These are phyloP conservation scores for Hylomyscus alleni DNA, from an alignment of 2,797 vertebrate species.

Conservation along the genomic window DNA sequence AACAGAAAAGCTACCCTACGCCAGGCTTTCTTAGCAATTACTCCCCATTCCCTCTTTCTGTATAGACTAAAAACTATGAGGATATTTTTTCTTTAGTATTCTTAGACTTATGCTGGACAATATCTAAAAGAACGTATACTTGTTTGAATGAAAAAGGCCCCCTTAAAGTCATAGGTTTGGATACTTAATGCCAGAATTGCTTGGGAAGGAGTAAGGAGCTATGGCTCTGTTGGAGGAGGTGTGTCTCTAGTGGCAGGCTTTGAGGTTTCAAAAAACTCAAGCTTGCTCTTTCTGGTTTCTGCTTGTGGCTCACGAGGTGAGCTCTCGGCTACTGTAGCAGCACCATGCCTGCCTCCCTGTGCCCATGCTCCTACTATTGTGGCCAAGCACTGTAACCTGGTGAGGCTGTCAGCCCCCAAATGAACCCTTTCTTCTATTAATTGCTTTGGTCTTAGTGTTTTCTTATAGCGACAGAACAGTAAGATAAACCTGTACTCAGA, in stretches of 20 bases:
- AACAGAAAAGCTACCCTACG: not conserved
- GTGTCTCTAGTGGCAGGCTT: not conserved
- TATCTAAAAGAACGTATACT: not conserved
- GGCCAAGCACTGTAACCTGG: not conserved
- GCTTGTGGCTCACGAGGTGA: not conserved
- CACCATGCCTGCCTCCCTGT: not conserved
- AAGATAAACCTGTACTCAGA: too few species aligned
- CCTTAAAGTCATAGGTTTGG: not conserved
- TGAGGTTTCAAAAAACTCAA: not conserved
- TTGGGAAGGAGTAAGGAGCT: not conserved
- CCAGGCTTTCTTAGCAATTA: not conserved
- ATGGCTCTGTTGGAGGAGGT: not conserved
- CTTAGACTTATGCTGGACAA: conserved; percentile 18
- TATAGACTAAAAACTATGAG: not conserved
- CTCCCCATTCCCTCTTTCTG: not conserved
- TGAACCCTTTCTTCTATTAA: not conserved
- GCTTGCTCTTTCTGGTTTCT: not conserved
- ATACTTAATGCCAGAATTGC: not conserved
- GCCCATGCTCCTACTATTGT: not conserved
- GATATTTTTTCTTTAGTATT: not conserved
- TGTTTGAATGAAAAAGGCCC: not conserved
- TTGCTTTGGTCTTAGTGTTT: not conserved
- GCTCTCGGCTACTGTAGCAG: not conserved
- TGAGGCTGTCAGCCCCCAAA: not conserved
- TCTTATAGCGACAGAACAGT: too few species aligned